Conservation (phyloP, 2,888 invertebrate genomes). For the Lithophane ornitopus region DNA sequence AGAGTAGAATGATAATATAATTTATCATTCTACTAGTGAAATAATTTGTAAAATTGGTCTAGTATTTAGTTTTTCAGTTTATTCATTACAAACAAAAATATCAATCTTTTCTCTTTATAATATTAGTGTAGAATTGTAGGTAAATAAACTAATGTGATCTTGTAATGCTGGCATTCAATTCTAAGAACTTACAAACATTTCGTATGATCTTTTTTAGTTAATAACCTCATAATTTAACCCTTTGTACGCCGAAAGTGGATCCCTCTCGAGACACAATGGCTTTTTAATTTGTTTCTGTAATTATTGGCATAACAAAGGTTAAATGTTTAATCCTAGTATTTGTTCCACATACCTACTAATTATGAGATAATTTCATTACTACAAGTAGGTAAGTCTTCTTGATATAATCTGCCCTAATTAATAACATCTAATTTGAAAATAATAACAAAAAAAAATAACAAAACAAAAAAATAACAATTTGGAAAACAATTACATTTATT, state of each 20-base stretch:
- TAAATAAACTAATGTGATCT: background rate
- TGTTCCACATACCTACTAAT: background rate
- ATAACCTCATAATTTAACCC: too few species aligned
- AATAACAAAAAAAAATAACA: background rate
- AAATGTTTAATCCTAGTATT: background rate
- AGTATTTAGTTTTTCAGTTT: too few species aligned
- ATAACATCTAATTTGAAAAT: background rate
- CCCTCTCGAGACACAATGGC: too few species aligned
- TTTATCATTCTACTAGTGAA: too few species aligned
- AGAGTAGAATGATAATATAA: too few species aligned
- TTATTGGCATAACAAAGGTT: too few species aligned
- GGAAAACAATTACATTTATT: background rate
- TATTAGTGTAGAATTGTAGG: too few species aligned
- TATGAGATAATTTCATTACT: background rate
- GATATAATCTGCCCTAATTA: conserved; percentile 13
- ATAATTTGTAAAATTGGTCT: too few species aligned
- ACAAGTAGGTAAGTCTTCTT: conserved; percentile 15
- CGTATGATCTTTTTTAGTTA: background rate
- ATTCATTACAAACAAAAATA: too few species aligned
- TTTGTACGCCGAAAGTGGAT: too few species aligned
- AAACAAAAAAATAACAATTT: conserved; percentile 8
- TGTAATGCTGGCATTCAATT: background rate
- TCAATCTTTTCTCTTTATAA: too few species aligned
- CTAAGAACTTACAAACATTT: background rate
- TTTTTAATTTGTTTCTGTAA: too few species aligned